Evolutionary conservation across 2,797 vertebrate genomes (phyloP).

Genomic region (Eremophila alpestris): DNA sequence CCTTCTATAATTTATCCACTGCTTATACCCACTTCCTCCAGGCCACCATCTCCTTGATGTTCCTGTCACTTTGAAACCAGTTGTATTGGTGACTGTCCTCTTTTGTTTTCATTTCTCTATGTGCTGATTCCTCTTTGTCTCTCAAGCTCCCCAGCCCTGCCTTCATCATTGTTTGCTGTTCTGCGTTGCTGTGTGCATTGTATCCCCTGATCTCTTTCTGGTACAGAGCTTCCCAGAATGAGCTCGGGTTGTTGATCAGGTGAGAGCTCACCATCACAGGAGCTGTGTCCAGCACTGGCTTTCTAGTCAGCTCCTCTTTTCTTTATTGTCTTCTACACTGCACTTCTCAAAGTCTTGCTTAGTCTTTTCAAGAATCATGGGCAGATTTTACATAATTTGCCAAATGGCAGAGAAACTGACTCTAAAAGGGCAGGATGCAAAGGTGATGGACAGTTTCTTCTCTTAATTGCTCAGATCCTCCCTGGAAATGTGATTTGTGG

Average conservation of each 20-base stretch:
- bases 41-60: not conserved
- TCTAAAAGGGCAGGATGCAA: not conserved
- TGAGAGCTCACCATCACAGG: conserved; percentile 13
- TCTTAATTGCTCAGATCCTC: not conserved
- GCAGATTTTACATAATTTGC: not conserved
- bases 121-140: conserved; percentile 63
- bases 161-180: conserved; percentile 66
- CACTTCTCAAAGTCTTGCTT: not conserved
- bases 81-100: conserved; percentile 41
- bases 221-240: conserved; percentile 58
- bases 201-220: conserved; percentile 56
- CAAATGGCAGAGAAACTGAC: not conserved
- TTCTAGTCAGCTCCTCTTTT: not conserved
- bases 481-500: not conserved
- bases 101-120: conserved; percentile 60
- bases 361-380: not conserved
- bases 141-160: conserved; percentile 47
- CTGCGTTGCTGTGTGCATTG: conserved; percentile 42
- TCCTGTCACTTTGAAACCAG: conserved; percentile 39
- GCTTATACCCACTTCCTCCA: not conserved
- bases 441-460: not conserved
- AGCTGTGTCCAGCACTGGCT: not conserved
- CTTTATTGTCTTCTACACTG: not conserved
- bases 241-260: conserved; percentile 37
- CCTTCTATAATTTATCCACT: not conserved